Evolutionary conservation across 2,797 vertebrate genomes (phyloP).

Genomic region (Poeciliopsis infans): DNA sequence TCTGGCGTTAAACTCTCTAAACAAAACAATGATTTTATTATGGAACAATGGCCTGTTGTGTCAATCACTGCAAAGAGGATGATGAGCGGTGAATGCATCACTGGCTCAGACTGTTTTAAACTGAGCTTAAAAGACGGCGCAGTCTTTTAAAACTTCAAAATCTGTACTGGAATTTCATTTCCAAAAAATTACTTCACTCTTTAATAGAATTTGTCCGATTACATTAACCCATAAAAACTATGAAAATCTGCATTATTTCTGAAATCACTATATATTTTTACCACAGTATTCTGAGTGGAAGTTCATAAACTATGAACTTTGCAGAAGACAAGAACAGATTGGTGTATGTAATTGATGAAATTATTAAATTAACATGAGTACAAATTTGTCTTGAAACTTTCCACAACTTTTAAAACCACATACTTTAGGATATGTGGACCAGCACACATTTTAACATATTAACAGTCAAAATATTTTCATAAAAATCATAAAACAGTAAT

Average conservation of each 20-base stretch:
- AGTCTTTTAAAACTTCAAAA: slow-evolving; percentile 12
- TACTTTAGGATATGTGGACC: background rate
- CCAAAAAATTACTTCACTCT: slow-evolving; percentile 43
- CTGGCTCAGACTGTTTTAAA: slow-evolving; percentile 30
- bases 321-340: background rate
- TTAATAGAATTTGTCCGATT: background rate
- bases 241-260: background rate
- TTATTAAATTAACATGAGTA: background rate
- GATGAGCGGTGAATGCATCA: slow-evolving; percentile 34
- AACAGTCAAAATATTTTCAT: background rate
- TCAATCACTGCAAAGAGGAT: slow-evolving; percentile 28
- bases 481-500: background rate
- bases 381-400: background rate
- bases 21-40: slow-evolving; percentile 29
- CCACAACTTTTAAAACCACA: background rate
- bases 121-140: slow-evolving; percentile 18
- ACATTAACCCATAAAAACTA: background rate
- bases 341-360: background rate
- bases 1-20: background rate
- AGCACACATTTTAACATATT: background rate
- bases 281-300: background rate
- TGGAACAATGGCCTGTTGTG: slow-evolving; percentile 28
- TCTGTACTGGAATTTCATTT: slow-evolving; percentile 26
- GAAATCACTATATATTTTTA: background rate
- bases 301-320: background rate